phyloP scores from a whole-genome alignment of 1,140 invertebrate genomes.

The Caenorhabditis remanei region DNA sequence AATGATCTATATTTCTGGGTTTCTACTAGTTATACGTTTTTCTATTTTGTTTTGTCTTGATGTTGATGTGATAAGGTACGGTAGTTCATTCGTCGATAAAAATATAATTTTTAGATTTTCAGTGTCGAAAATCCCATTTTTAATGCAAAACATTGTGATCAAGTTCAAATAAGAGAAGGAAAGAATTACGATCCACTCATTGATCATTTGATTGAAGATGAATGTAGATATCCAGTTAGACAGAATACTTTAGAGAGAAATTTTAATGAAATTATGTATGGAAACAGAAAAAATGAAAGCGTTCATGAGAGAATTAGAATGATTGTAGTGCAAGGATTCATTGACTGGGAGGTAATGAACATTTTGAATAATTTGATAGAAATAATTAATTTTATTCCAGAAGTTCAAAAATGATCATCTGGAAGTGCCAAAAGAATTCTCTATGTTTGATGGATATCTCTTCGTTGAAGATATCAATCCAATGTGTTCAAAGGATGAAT shows the following conservation, averaged over 20 bases:
- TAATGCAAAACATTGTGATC: not conserved
- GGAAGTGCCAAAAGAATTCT: not conserved
- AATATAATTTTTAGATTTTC: not conserved
- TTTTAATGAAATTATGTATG: not conserved
- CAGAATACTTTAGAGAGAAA: not conserved
- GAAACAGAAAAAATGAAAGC: no score
- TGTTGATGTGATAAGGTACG: not conserved
- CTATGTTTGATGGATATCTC: not conserved
- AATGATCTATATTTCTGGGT: not conserved
- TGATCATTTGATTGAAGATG: slow-evolving; percentile 34
- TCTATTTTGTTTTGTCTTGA: not conserved
- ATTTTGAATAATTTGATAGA: not conserved
- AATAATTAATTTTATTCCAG: not conserved
- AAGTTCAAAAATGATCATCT: not conserved
- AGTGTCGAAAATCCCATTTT: slow-evolving; percentile 10
- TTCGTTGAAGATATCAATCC: slow-evolving; percentile 1
- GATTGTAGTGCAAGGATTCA: not conserved
- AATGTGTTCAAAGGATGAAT: slow-evolving; percentile 3
- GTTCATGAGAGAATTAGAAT: not conserved
- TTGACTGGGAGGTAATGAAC: slow-evolving; percentile 3
- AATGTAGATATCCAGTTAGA: slow-evolving; percentile 19
- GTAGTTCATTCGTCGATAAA: not conserved
- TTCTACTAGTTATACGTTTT: not conserved
- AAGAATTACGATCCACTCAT: not conserved
- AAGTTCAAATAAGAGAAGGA: not conserved